phyloP scores from a whole-genome alignment of 1,140 invertebrate genomes.

The Apis dorsata region DNA sequence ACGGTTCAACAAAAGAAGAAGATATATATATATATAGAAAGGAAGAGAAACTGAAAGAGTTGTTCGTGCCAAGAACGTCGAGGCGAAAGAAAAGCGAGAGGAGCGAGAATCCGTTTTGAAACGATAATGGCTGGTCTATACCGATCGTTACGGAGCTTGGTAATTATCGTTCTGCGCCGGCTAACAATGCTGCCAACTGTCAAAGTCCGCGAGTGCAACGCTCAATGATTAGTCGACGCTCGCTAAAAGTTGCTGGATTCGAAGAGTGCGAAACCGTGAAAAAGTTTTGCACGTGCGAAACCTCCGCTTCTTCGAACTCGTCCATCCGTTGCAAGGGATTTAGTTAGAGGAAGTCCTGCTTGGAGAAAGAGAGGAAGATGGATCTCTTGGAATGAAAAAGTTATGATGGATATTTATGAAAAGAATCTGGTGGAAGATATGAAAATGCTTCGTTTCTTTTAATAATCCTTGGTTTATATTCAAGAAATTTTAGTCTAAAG shows the following conservation, averaged over 20 bases:
- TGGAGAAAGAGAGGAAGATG: not conserved
- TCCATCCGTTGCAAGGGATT: constrained; percentile 13
- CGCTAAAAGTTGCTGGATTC: constrained; percentile 65
- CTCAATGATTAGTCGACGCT: constrained; percentile 67
- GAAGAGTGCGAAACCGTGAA: constrained; percentile 59
- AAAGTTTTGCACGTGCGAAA: constrained; percentile 31
- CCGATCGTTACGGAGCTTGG: constrained; percentile 46
- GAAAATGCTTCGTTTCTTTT: too few species aligned
- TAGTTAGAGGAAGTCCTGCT: too few species aligned
- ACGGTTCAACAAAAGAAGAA: constrained; percentile 29
- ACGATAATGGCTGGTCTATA: constrained; percentile 48
- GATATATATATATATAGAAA: not conserved
- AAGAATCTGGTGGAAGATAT: too few species aligned
- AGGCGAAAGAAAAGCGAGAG: constrained; percentile 35
- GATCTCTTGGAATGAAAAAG: not conserved
- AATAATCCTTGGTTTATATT: too few species aligned
- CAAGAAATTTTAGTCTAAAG: too few species aligned
- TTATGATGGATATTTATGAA: too few species aligned
- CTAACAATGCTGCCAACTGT: constrained; percentile 68
- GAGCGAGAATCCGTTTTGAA: constrained; percentile 35
- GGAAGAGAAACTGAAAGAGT: constrained; percentile 25
- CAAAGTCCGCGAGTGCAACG: constrained; percentile 53
- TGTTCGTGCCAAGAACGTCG: constrained; percentile 39
- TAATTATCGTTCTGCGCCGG: constrained; percentile 70
- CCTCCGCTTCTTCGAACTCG: constrained; percentile 32